Evolutionary conservation across 2,888 invertebrate species (phyloP), one percentile per base, ranked within the genome.

Genomic region (Pseudoips prasinana): DNA sequence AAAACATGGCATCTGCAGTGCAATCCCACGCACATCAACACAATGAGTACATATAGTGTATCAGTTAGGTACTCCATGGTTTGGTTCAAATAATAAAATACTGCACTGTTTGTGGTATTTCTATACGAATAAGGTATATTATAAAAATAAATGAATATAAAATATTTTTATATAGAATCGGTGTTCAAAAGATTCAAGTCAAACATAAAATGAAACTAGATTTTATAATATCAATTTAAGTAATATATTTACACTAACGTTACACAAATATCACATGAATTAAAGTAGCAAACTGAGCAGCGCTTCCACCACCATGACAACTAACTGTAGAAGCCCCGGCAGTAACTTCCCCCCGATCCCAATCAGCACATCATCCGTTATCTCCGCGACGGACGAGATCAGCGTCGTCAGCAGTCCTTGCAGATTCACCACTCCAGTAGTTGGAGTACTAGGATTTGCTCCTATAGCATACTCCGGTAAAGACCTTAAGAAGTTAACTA

Each of bases 381-480:
- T 28, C 0, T 80, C 86, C 0, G 73, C 65, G 8, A 87, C 58
- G 0, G 73, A 25, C 0, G 70, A 25, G 0, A 86, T 64, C 3
- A 88, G 57, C 0, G 72, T 65, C 0, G 73, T 66, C 18, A 88
- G 44, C 1, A 87, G 46, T 0, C 76, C 80, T 50, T 84, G 81
- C 1, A 85, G 41, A 11, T 72, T 80, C 0, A 68, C 36, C 1
- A 77, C 64, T 3, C 65, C 64, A 0, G 73, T 29, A 0, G 76
- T 58, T 0, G 86, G 75, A 0, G 70, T 61, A 4, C 66, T 74
- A 0, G 88, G 84, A 30, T 82, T 83, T 0, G 87, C 88, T 0
- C 87, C 87, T 0, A 62, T 41, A 0, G 81, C 81, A 46, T 88
- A 88, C 30, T 88, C 87, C 0, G 87, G 87, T 1, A 88, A 28